Evolutionary conservation across 2,113 vertebrate genomes (phyloP).

Genomic region (Sinocyclocheilus anophthalmus): DNA sequence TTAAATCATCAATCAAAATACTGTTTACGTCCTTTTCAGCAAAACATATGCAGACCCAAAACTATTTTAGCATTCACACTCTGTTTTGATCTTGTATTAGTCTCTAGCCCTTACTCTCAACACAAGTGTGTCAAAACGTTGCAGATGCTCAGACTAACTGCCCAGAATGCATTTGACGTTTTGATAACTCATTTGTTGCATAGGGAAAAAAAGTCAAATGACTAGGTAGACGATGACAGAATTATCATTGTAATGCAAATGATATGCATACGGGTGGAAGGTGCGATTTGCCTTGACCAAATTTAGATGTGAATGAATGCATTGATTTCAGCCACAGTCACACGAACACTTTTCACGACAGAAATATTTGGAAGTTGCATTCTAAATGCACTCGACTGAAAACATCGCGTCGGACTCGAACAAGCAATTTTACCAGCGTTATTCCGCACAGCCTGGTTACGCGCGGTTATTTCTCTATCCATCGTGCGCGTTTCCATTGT

Average conservation of each 20-base stretch:
- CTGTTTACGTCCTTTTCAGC: too few species aligned
- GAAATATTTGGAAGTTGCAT: neutral
- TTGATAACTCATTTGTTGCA: neutral
- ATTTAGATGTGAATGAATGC: slow-evolving; percentile 1
- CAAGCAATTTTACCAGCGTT: neutral
- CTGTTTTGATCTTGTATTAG: too few species aligned
- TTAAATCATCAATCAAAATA: too few species aligned
- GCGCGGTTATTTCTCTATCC: neutral
- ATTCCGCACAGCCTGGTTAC: neutral
- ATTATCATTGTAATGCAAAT: neutral
- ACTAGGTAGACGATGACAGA: neutral
- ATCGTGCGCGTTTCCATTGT: slow-evolving; percentile 14
- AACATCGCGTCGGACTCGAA: neutral
- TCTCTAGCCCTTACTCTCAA: too few species aligned
- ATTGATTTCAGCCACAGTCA: neutral
- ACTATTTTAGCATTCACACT: too few species aligned
- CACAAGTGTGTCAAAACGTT: too few species aligned
- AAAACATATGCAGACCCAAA: too few species aligned
- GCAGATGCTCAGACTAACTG: too few species aligned
- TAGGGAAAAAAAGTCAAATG: neutral
- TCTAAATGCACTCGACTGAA: neutral
- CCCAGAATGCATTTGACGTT: too few species aligned
- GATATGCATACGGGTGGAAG: neutral
- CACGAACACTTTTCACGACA: neutral
- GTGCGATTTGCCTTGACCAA: neutral